Conservation (phyloP, 2,888 invertebrate genomes). For the Nemurella pictetii region DNA sequence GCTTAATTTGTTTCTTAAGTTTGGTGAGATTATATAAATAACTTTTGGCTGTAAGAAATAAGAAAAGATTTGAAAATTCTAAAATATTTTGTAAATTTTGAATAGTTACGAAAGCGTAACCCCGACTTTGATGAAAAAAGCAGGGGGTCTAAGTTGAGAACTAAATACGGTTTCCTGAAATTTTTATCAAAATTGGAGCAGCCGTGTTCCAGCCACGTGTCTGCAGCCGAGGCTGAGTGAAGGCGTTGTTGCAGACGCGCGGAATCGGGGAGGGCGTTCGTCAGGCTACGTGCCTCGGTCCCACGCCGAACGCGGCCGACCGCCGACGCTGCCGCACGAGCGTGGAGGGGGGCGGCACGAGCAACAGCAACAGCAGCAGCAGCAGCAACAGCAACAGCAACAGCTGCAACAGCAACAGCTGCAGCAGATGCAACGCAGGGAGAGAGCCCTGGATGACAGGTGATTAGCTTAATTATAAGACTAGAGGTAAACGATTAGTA, state of each 20-base stretch:
- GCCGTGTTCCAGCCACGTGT: too few species aligned
- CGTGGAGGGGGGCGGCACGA: conserved; percentile 34
- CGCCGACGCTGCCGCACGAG: conserved; percentile 49
- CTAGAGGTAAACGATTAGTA: too few species aligned
- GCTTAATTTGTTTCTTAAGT: too few species aligned
- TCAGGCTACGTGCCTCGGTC: conserved; percentile 54
- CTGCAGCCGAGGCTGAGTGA: conserved; percentile 69
- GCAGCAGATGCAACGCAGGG: conserved; percentile 51
- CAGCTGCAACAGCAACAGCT: conserved; percentile 48
- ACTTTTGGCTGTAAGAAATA: too few species aligned
- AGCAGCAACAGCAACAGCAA: conserved; percentile 51
- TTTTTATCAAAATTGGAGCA: too few species aligned
- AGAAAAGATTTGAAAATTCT: too few species aligned
- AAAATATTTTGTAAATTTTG: too few species aligned
- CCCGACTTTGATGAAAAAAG: too few species aligned
- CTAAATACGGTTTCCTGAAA: too few species aligned
- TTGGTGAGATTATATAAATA: too few species aligned
- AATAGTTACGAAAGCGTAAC: too few species aligned
- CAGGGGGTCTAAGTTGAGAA: too few species aligned
- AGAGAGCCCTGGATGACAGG: conserved; percentile 37
- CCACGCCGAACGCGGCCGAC: conserved; percentile 59
- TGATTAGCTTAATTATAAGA: not conserved
- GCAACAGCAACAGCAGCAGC: conserved; percentile 53
- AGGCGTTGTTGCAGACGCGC: conserved; percentile 61
- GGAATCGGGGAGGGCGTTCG: conserved; percentile 49